A percentile compares a stretch with the other conserved stretches of the same genome.
phyloP scores from a whole-genome alignment of 2,888 invertebrate species.

The Chironomus riparius region DNA sequence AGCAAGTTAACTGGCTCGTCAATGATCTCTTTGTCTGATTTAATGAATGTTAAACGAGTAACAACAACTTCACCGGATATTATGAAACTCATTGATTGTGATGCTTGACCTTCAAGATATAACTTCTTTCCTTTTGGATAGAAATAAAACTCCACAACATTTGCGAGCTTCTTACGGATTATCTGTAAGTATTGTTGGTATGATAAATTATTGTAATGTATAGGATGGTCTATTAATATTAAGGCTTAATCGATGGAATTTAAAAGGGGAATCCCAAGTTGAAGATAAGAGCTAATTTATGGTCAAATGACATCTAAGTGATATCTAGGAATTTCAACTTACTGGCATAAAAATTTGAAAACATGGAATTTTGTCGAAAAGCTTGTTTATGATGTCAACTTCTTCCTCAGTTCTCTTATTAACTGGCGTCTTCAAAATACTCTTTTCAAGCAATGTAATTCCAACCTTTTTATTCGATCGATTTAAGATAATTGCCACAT shows the following conservation, averaged over 20 bases:
- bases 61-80: constrained; percentile 49
- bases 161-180: constrained; percentile 52
- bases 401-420: constrained; percentile 51
- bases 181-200: constrained; percentile 40
- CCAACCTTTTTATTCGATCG: constrained; percentile 45
- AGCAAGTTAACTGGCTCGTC: constrained; percentile 46
- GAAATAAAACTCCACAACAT: constrained; percentile 52
- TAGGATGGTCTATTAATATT: not conserved
- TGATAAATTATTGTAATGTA: too few species aligned
- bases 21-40: constrained; percentile 41
- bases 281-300: not conserved
- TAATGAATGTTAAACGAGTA: constrained; percentile 33
- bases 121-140: constrained; percentile 50
- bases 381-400: constrained; percentile 48
- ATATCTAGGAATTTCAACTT: constrained; percentile 32
- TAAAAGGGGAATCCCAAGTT: not conserved
- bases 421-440: constrained; percentile 49
- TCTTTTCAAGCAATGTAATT: constrained; percentile 51
- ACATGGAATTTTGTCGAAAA: constrained; percentile 53
- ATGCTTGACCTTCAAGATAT: constrained; percentile 51
- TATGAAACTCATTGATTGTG: constrained; percentile 55
- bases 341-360: constrained; percentile 53
- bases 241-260: not conserved
- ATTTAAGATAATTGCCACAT: constrained; percentile 49
- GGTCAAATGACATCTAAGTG: too few species aligned